Conservation (phyloP, 2,888 invertebrate genomes). For the Patella ulyssiponensis region DNA sequence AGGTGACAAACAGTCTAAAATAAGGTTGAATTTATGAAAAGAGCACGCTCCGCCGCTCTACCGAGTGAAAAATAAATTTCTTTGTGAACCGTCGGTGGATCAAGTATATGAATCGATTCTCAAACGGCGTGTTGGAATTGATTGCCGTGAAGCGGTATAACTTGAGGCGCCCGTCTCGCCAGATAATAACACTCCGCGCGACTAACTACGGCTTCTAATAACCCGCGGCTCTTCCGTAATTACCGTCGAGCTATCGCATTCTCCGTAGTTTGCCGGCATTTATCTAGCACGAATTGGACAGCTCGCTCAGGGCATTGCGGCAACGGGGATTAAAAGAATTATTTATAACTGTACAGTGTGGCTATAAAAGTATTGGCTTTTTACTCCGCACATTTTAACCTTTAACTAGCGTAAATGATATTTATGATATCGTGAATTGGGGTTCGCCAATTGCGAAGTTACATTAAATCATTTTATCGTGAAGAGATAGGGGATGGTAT, state of each 20-base stretch:
- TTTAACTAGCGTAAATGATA: too few species aligned
- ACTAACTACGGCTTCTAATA: constrained; percentile 13
- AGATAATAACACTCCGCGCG: constrained; percentile 18
- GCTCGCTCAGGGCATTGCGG: background rate
- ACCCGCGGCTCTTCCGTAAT: constrained; percentile 12
- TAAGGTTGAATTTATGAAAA: constrained; percentile 8
- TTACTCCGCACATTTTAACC: background rate
- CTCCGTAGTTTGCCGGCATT: constrained; percentile 12
- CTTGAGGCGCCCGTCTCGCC: constrained; percentile 22
- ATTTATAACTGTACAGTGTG: background rate
- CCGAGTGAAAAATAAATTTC: constrained; percentile 25
- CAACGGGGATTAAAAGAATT: constrained; percentile 5
- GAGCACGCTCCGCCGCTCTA: constrained; percentile 15
- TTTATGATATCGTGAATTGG: too few species aligned
- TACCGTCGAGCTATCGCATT: constrained; percentile 4
- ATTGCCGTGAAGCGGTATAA: constrained; percentile 19
- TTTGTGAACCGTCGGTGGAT: constrained; percentile 4
- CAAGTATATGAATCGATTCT: constrained; percentile 7
- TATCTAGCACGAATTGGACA: constrained; percentile 2
- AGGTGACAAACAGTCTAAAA: too few species aligned
- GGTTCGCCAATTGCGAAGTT: too few species aligned
- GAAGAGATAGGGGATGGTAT: too few species aligned
- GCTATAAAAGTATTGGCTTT: constrained; percentile 9
- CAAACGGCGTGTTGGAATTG: constrained; percentile 20
- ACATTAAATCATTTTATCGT: too few species aligned